Conservation (phyloP, 2,797 vertebrate genomes). For the Parauchenoglanis ngamensis region DNA sequence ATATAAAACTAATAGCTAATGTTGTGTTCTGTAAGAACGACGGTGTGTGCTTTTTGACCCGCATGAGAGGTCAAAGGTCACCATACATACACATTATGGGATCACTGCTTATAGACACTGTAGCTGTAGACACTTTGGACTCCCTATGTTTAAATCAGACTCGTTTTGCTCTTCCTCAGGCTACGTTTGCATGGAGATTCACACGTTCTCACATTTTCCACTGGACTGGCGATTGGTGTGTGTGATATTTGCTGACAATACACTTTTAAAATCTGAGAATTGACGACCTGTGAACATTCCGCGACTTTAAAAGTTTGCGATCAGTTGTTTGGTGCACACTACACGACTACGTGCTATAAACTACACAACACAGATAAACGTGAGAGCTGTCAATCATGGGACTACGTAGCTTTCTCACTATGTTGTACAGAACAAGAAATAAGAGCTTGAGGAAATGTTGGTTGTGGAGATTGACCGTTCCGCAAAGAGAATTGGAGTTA, state of each 20-base stretch:
- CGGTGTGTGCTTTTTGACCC: constrained; percentile 45
- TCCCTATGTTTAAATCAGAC: background rate
- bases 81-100: background rate
- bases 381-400: background rate
- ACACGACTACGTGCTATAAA: background rate
- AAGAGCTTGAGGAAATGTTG: background rate
- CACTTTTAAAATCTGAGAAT: background rate
- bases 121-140: background rate
- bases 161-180: background rate
- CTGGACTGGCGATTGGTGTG: background rate
- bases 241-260: background rate
- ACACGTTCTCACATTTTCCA: background rate
- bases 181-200: background rate
- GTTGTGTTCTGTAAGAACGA: constrained; percentile 35
- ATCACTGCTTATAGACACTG: background rate
- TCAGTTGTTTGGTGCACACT: background rate
- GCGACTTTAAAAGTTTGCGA: background rate
- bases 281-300: background rate
- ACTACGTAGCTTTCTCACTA: background rate
- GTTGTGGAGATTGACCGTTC: background rate
- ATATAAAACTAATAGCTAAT: constrained; percentile 40
- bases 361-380: background rate
- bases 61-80: constrained; percentile 7
- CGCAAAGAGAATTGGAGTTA: background rate
- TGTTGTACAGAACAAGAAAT: background rate